phyloP scores from a whole-genome alignment of 2,888 invertebrate genomes.

The Sturmia bella region DNA sequence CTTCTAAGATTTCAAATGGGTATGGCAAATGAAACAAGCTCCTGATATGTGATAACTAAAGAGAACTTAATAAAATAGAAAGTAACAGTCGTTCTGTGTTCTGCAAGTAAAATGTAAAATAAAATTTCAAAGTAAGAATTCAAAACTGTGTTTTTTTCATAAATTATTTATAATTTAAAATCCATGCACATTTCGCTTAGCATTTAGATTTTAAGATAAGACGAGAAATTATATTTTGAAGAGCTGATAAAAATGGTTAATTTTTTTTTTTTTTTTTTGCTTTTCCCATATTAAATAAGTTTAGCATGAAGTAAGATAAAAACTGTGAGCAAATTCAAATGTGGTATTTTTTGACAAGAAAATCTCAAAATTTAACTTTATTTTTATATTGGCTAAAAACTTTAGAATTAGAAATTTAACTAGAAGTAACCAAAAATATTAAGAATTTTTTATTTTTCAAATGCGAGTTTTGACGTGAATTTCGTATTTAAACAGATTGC shows the following conservation, averaged over 20 bases:
- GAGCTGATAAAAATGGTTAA: constrained; percentile 48
- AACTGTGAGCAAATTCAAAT: constrained; percentile 62
- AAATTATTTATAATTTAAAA: constrained; percentile 29
- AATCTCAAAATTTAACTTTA: constrained; percentile 47
- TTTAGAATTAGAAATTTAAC: constrained; percentile 51
- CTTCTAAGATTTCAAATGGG: constrained; percentile 21
- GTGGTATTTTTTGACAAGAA: constrained; percentile 62
- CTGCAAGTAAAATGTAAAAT: constrained; percentile 17
- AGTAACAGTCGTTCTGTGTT: constrained; percentile 62
- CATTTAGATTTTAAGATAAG: constrained; percentile 37
- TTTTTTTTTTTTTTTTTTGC: constrained; percentile 11
- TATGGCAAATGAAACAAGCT: constrained; percentile 50
- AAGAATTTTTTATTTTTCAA: constrained; percentile 12
- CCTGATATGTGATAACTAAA: constrained; percentile 64
- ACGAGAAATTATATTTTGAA: not conserved
- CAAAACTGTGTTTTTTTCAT: constrained; percentile 7
- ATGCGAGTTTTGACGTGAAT: constrained; percentile 37
- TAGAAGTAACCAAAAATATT: not conserved
- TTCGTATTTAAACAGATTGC: constrained; percentile 1
- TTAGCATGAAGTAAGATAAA: constrained; percentile 33
- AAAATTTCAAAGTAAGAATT: constrained; percentile 16
- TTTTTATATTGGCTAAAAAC: constrained; percentile 67
- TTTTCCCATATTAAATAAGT: constrained; percentile 42
- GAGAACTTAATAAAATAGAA: not conserved
- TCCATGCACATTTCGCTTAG: constrained; percentile 36